phyloP scores from a whole-genome alignment of 2,797 vertebrate species.

The Neopelma chrysocephalum region DNA sequence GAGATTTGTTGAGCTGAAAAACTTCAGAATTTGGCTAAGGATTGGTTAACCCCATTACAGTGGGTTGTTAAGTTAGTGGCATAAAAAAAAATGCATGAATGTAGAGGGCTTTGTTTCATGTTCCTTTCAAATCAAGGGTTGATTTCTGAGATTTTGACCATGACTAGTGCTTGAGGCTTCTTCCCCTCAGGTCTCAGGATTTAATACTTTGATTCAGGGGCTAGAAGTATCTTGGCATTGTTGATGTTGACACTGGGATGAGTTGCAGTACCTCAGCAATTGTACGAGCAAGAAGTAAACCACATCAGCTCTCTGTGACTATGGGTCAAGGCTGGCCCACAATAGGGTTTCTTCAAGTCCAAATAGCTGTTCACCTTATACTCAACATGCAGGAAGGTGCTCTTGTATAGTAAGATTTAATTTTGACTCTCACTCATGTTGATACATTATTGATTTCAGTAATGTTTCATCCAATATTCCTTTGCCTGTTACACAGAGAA shows the following conservation, averaged over 20 bases:
- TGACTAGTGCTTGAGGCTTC: neutral
- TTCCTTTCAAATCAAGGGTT: slow-evolving; percentile 17
- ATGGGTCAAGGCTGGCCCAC: slow-evolving; percentile 29
- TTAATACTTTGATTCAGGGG: neutral
- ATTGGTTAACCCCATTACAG: neutral
- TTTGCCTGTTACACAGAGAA: neutral
- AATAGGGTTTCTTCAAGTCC: slow-evolving; percentile 18
- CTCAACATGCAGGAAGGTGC: slow-evolving; percentile 18
- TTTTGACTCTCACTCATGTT: neutral
- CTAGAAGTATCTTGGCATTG: too few relatives aligned
- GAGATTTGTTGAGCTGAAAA: neutral
- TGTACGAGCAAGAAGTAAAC: neutral
- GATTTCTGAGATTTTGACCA: slow-evolving; percentile 42
- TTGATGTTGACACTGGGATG: neutral
- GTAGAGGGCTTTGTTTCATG: neutral
- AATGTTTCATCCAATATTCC: neutral
- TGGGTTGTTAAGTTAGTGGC: neutral
- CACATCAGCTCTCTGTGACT: neutral
- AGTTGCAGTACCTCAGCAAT: neutral
- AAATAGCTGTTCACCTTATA: slow-evolving; percentile 40
- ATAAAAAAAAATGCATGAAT: neutral
- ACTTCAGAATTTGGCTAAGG: neutral
- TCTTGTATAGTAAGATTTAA: neutral
- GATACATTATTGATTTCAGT: neutral
- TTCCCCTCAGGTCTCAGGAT: neutral